Evolutionary conservation across 2,113 vertebrate genomes (phyloP).

Genomic region (Ceuthmochares aereus): DNA sequence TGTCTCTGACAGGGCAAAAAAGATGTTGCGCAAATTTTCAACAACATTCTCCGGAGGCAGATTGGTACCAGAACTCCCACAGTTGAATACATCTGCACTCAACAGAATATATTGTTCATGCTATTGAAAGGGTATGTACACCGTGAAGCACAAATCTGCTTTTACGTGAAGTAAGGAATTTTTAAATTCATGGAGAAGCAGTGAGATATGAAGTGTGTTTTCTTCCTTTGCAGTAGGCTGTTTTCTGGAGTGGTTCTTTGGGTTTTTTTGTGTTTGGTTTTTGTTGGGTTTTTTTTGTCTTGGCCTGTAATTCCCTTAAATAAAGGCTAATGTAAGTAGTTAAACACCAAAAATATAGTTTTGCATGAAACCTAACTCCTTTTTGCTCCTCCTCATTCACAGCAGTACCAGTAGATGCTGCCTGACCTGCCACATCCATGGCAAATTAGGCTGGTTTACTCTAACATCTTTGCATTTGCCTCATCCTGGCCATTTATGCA

Average conservation of each 20-base stretch:
- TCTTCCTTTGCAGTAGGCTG: neutral
- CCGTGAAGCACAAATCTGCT: neutral
- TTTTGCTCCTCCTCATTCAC: too few relatives aligned
- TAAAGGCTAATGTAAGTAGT: neutral
- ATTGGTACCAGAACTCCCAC: slow-evolving; percentile 96
- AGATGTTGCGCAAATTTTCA: slow-evolving; percentile 98
- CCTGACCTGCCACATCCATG: too few relatives aligned
- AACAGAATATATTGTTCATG: slow-evolving; percentile 98
- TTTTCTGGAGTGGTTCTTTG: neutral
- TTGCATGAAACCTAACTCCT: neutral
- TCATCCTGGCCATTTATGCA: neutral
- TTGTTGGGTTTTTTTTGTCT: neutral
- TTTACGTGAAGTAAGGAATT: neutral
- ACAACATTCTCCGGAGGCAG: slow-evolving; percentile 96
- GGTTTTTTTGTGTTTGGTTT: neutral
- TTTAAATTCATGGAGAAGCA: neutral
- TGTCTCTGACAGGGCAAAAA: slow-evolving; percentile 91
- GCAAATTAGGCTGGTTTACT: neutral
- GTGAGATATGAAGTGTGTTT: neutral
- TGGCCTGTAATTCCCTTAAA: neutral
- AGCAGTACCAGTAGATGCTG: too few relatives aligned
- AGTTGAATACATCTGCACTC: slow-evolving; percentile 97
- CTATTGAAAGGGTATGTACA: slow-evolving; percentile 92
- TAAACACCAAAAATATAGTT: neutral
- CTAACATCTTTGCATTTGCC: neutral